Percentiles rank a stretch among this genome's conserved stretches.
These are phyloP conservation scores for Rhinopithecus roxellana DNA, from an alignment of 2,113 vertebrate genomes.

Conservation along the genomic window DNA sequence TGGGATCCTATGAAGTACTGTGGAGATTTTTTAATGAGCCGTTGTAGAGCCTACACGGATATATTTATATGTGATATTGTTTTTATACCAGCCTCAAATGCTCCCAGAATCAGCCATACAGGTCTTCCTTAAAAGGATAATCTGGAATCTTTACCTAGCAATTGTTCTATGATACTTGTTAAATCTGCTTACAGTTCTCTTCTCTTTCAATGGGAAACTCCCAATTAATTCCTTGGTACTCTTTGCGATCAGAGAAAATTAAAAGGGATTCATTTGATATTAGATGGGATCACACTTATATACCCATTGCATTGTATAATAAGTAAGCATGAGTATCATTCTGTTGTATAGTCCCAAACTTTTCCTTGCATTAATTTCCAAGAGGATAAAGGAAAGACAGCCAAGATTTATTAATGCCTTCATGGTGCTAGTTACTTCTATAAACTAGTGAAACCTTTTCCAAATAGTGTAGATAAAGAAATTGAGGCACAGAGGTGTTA, in stretches of 20 bases:
- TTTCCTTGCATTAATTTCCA: neutral
- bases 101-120: conserved; percentile 1
- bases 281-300: neutral
- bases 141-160: neutral
- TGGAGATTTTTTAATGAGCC: conserved; percentile 16
- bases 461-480: neutral
- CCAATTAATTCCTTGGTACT: neutral
- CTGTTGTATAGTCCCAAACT: neutral
- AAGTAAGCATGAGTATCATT: neutral
- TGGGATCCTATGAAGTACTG: neutral
- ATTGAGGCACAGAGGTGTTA: neutral
- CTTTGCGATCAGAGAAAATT: neutral
- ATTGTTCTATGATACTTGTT: neutral
- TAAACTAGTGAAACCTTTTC: neutral
- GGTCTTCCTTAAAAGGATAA: conserved; percentile 2
- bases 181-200: neutral
- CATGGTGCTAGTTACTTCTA: neutral
- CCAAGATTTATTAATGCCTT: neutral
- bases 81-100: conserved; percentile 2
- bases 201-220: neutral
- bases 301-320: neutral
- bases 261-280: neutral
- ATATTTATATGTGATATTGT: conserved; percentile 25
- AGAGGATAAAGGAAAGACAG: neutral
- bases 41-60: neutral